Conservation (phyloP, 2,113 vertebrate species). For the Dipodomys stephensi region DNA sequence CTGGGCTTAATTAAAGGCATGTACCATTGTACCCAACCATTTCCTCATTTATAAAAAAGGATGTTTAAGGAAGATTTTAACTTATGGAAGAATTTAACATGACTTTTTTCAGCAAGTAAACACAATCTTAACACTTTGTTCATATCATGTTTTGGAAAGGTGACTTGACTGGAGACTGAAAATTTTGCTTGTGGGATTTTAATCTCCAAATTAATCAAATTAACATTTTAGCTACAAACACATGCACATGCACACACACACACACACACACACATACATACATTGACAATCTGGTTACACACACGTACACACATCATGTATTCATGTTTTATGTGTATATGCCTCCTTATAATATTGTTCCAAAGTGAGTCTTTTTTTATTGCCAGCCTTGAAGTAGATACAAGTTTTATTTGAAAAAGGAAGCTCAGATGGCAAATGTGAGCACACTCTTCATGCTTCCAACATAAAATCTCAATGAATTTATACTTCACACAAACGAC, state of each 20-base stretch:
- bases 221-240: too few relatives aligned
- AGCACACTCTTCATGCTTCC: neutral
- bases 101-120: neutral
- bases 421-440: neutral
- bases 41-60: neutral
- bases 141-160: neutral
- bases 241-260: too few relatives aligned
- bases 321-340: neutral
- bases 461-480: neutral
- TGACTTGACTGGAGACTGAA: neutral
- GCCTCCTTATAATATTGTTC: neutral
- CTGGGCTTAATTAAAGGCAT: too few relatives aligned
- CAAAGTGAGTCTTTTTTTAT: neutral
- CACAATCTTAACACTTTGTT: neutral
- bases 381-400: neutral
- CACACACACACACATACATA: too few relatives aligned
- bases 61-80: conserved; percentile 9
- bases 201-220: neutral
- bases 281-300: neutral
- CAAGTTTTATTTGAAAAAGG: neutral
- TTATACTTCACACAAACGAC: neutral
- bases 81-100: neutral
- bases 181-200: neutral
- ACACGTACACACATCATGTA: neutral
- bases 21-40: too few relatives aligned